Evolutionary conservation across 2,113 vertebrate genomes (phyloP).

Genomic region (Rhynchopsitta pachyrhyncha): DNA sequence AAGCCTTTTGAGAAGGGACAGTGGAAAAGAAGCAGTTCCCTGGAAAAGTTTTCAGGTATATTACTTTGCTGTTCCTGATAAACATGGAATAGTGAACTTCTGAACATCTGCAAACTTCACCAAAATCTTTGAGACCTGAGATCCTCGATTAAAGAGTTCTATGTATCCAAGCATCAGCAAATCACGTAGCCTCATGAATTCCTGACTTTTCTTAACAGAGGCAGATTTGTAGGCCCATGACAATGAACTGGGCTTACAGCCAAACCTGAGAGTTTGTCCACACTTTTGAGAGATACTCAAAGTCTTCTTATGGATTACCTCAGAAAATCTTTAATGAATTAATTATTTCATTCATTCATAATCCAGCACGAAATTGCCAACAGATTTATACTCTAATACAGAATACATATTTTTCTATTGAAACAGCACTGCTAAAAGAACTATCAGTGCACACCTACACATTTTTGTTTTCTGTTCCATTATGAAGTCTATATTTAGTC

Average conservation of each 20-base stretch:
- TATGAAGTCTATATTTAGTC: neutral
- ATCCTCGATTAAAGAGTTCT: neutral
- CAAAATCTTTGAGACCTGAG: neutral
- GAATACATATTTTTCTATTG: neutral
- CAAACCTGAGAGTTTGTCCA: neutral
- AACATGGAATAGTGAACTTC: neutral
- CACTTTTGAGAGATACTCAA: fast-evolving
- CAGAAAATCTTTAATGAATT: neutral
- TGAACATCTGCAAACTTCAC: neutral
- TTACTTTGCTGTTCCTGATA: neutral
- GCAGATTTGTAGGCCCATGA: neutral
- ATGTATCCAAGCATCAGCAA: neutral
- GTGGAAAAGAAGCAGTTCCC: neutral
- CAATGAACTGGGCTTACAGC: neutral
- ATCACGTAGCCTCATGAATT: neutral
- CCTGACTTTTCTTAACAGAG: neutral
- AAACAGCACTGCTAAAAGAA: neutral
- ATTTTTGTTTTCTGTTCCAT: neutral
- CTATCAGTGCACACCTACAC: neutral
- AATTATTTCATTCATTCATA: neutral
- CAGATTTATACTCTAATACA: neutral
- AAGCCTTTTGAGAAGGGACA: neutral
- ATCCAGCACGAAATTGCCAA: neutral
- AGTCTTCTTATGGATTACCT: neutral
- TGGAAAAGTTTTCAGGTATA: neutral